Evolutionary conservation across 2,888 invertebrate species (phyloP), one percentile per base, ranked within the genome.

Genomic region (Spicauda simplicius): DNA sequence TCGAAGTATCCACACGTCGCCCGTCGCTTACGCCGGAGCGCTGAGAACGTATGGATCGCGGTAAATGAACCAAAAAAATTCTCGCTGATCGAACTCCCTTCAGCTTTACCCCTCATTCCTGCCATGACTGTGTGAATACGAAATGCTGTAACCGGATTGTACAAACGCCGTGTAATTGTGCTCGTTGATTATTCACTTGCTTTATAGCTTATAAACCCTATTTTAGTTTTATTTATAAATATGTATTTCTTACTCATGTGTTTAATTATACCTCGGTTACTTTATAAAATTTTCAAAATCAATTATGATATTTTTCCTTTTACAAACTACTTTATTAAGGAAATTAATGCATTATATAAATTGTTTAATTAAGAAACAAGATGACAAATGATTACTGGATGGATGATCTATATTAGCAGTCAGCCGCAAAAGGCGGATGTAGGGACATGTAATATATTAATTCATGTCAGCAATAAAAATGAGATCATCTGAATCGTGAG

Each of bases 31-130:
- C 78, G 61, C 18, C 33, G 60, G 45, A 55, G 55, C 30, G 66
- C 50, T 18, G 50, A 37, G 73, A 80, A 78, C 86, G 82, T 84
- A 85, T 82, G 85, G 83, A 78, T 75, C 80, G 78, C 78, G 77
- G 83, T 81, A 88, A 88, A 88, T 87, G 89, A 90, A 88, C 85
- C 88, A 87, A 87, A 87, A 88, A 83, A 88, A 76, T 75, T 70
- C 80, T 76, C 84, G 81, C 79, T 83, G 84, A 88, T 88, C 84
- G 87, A 86, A 87, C 80, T 59, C 59, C 48, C 66, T 33, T 33
- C 55, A 25, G 48, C 33, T 74, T 72, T 66, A 74, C 70, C 72
- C 69, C 75, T 76, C 78, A 76, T 80, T 77, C 80, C 78, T 73
- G 75, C 80, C 85, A 84, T 89, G 88, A 88, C 88, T 87, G 80